phyloP scores from a whole-genome alignment of 2,113 vertebrate species.

The Petaurus breviceps region DNA sequence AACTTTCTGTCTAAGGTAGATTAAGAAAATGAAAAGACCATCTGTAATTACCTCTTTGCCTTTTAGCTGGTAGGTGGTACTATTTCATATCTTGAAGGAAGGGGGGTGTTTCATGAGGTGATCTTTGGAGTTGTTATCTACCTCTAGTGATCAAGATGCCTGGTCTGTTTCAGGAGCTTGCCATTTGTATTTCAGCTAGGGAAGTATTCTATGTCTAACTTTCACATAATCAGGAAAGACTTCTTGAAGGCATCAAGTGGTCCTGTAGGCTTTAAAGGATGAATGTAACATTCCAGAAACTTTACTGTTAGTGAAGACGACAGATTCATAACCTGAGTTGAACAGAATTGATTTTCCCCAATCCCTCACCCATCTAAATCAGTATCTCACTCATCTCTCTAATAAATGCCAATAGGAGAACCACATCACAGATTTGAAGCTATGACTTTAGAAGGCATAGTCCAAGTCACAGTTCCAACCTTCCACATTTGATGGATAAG shows the following conservation, averaged over 20 bases:
- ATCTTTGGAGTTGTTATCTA: neutral
- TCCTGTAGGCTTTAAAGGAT: neutral
- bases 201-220: neutral
- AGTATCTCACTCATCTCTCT: neutral
- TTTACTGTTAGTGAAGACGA: neutral
- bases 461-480: neutral
- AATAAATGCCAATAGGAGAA: neutral
- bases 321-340: neutral
- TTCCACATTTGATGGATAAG: neutral
- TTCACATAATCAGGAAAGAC: neutral
- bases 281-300: neutral
- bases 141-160: slow-evolving; percentile 1
- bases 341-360: neutral
- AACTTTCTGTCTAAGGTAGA: neutral
- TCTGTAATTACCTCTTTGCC: neutral
- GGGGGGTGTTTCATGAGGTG: neutral
- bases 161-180: slow-evolving; percentile 24
- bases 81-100: neutral
- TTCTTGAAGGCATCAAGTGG: neutral
- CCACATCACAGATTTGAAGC: neutral
- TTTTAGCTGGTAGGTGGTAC: neutral
- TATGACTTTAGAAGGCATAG: neutral
- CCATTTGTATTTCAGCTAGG: neutral
- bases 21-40: neutral
- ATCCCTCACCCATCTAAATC: neutral